Evolutionary conservation across 2,113 vertebrate species (phyloP).

Genomic region (Oreochromis niloticus): DNA sequence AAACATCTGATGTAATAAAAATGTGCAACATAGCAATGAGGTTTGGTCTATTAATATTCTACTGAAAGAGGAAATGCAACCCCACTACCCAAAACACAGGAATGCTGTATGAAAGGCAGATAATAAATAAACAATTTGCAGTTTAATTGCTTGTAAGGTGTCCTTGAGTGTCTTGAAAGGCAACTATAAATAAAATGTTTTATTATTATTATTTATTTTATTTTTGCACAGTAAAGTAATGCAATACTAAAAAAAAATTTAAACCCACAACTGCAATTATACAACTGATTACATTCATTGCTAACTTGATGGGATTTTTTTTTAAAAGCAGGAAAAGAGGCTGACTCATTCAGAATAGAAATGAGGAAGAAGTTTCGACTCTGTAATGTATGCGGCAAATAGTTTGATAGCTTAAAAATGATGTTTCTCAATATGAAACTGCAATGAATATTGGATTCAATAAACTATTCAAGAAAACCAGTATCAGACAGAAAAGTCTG

Average conservation of each 20-base stretch:
- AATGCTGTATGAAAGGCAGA: neutral
- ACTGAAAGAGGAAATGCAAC: neutral
- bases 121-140: neutral
- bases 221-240: neutral
- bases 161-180: neutral
- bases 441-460: neutral
- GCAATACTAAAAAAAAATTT: neutral
- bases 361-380: rapidly evolving
- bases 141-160: neutral
- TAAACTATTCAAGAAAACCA: neutral
- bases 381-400: neutral
- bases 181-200: neutral
- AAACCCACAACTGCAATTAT: neutral
- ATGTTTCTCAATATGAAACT: neutral
- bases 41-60: neutral
- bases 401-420: neutral
- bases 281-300: neutral
- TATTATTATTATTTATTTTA: neutral
- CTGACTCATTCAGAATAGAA: neutral
- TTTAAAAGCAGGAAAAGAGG: neutral
- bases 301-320: neutral
- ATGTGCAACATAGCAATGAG: neutral
- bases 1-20: neutral
- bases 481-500: neutral
- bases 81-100: neutral